phyloP scores from a whole-genome alignment of 2,113 vertebrate genomes.

The Podocnemis expansa region DNA sequence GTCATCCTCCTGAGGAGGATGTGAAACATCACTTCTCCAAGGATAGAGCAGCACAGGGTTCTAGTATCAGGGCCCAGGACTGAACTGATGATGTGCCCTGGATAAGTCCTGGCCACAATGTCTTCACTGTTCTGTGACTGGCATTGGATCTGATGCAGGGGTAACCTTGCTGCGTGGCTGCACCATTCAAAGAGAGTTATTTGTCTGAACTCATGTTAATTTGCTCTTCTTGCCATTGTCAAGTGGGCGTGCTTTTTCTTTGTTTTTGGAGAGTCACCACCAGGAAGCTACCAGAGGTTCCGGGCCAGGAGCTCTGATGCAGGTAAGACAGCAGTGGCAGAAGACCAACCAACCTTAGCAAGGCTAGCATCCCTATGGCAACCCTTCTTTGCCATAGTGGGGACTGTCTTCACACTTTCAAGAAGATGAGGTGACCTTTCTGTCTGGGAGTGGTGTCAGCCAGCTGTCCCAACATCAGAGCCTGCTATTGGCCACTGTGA shows the following conservation, averaged over 20 bases:
- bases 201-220: neutral
- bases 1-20: neutral
- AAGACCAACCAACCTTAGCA: neutral
- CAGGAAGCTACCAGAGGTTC: neutral
- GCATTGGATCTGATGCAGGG: neutral
- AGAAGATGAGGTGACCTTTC: neutral
- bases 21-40: neutral
- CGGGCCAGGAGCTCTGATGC: neutral
- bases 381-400: neutral
- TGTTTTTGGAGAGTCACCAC: neutral
- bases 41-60: neutral
- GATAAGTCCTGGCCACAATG: neutral
- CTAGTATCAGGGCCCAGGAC: neutral
- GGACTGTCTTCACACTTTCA: neutral
- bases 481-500: neutral
- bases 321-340: neutral
- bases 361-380: neutral
- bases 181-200: neutral
- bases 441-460: neutral
- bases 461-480: neutral
- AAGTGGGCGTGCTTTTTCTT: neutral
- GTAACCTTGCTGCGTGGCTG: neutral
- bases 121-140: neutral
- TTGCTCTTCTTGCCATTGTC: neutral
- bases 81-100: neutral